phyloP scores from a whole-genome alignment of 2,888 invertebrate genomes.

The Eugnorisma glareosa region DNA sequence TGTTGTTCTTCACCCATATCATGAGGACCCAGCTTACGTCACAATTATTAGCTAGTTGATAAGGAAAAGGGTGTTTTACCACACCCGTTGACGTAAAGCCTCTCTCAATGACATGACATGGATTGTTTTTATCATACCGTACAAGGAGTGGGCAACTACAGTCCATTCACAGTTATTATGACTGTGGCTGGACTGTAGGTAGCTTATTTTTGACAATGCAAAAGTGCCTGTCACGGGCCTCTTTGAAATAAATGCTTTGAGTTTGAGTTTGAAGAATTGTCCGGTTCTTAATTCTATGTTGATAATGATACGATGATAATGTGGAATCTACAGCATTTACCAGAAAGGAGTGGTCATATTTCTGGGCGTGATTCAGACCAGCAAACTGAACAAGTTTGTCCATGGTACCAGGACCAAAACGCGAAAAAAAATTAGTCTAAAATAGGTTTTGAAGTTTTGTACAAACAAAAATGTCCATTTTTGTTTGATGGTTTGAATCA shows the following conservation, averaged over 20 bases:
- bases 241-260: too few species aligned
- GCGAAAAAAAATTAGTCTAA: too few species aligned
- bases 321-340: background rate
- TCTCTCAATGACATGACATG: background rate
- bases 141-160: too few species aligned
- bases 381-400: background rate
- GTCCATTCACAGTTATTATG: too few species aligned
- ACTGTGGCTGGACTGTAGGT: too few species aligned
- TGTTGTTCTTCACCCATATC: background rate
- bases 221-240: too few species aligned
- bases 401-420: too few species aligned
- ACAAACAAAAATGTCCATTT: too few species aligned
- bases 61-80: background rate
- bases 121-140: background rate
- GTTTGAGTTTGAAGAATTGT: too few species aligned
- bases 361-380: too few species aligned
- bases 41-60: background rate
- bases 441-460: too few species aligned
- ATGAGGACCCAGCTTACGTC: background rate
- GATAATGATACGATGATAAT: background rate
- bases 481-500: background rate
- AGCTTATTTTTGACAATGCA: too few species aligned
- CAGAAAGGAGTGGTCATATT: background rate
- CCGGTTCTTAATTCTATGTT: background rate
- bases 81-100: background rate